phyloP scores from a whole-genome alignment of 2,113 vertebrate species.

The Myrmecophaga tridactyla region DNA sequence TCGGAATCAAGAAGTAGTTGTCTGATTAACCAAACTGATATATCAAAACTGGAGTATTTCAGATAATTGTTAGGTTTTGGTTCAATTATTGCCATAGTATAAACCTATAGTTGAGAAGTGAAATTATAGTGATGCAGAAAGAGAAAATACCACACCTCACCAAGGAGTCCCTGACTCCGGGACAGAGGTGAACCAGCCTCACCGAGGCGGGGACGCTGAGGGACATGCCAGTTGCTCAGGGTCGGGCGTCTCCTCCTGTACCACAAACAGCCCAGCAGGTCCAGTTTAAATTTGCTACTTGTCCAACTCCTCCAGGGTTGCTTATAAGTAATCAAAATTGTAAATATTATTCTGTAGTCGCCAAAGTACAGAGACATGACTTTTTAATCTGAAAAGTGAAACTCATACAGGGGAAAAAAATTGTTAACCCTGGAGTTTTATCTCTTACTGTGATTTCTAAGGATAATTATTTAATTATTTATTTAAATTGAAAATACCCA shows the following conservation, averaged over 20 bases:
- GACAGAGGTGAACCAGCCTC: background rate
- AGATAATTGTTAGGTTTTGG: background rate
- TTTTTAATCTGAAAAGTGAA: slow-evolving; percentile 25
- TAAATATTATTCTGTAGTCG: background rate
- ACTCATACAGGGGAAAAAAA: background rate
- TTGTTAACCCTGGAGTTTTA: background rate
- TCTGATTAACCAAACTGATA: background rate
- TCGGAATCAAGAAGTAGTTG: background rate
- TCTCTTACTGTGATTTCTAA: background rate
- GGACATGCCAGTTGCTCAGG: accelerated
- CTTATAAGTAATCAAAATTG: background rate
- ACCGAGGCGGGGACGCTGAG: background rate
- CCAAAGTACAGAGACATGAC: background rate
- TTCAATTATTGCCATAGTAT: background rate
- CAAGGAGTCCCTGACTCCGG: background rate
- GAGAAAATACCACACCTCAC: background rate
- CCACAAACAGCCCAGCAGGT: background rate
- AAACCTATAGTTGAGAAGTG: background rate
- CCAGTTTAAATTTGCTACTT: background rate
- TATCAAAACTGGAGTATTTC: background rate
- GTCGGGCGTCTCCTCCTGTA: background rate
- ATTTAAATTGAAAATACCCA: slow-evolving; percentile 31
- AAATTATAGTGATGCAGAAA: background rate
- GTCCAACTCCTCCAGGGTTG: background rate
- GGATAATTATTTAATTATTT: background rate